Evolutionary conservation across 2,888 invertebrate species (phyloP), one percentile per base, ranked within the genome.

Genomic region (Trisateles emortualis): DNA sequence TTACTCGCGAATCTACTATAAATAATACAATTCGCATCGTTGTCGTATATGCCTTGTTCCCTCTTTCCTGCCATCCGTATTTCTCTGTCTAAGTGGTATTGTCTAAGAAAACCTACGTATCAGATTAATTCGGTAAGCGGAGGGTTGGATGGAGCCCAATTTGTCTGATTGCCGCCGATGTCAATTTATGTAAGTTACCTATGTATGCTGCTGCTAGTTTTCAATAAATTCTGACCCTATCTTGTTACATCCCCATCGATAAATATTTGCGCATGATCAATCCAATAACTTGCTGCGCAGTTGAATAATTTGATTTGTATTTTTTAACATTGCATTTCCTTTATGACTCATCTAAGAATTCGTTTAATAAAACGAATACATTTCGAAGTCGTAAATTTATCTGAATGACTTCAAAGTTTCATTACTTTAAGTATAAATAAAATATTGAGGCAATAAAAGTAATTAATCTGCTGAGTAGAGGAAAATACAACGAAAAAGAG

Each of bases 81-180:
- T 83, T 83, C 79, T 77, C 72, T 72, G 65, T 71, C 84, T 82
- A 84, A 90, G 90, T 87, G 89, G 89, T 84, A 83, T 81, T 77
- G 76, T 80, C 86, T 88, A 90, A 92, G 91, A 90, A 90, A 92
- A 90, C 88, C 90, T 88, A 86, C 88, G 81, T 78, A 86, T 88
- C 78, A 85, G 88, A 92, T 92, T 91, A 92, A 92, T 92, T 90
- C 85, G 79, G 86, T 85, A 82, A 83, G 64, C 48, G 68, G 88
- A 88, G 91, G 92, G 92, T 83, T 82, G 83, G 88, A 82, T 79
- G 86, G 87, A 92, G 87, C 89, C 93, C 93, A 93, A 93, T 93
- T 93, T 93, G 93, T 92, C 93, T 93, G 93, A 93, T 93, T 93
- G 93, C 91, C 86, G 83, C 87, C 87, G 74, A 86, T 90, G 83